Evolutionary conservation across 35 echinoderm and acorn worm species (phyloP), one percentile per base, ranked within the genome.

Genomic region (Apostichopus parvimensis): DNA sequence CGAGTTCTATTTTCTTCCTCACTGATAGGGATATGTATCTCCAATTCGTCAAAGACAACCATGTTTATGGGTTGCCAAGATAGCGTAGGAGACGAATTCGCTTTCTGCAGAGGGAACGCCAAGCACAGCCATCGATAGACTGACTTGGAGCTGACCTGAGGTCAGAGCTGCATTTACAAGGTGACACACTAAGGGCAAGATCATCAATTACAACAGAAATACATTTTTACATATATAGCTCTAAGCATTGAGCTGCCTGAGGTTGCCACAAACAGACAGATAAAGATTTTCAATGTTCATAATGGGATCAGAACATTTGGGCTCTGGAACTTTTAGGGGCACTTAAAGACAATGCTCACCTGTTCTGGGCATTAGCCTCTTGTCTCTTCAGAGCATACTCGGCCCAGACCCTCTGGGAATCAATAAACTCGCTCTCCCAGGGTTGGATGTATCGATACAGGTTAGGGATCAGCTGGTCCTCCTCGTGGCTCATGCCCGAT

Each of bases 371-470:
- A 89, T 94, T 94, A 17, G 97, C 97, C 52, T 99, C 97, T 60
- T 99, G 97, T 90, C 97, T 95, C 92, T 99, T 99, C 54, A 99
- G 82, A 6, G 97, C 97, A 53, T 99, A 99, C 93, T 99, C 97
- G 2, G 97, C 97, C 97, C 97, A 99, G 10, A 99, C 97, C 77
- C 97, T 83, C 93, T 99, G 97, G 45, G 97, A 99, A 53, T 99
- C 97, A 24, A 99, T 99, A 84, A 99, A 99, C 80, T 99, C 97
- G 78, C 97, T 99, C 92, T 99, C 97, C 97, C 97, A 99, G 1
- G 97, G 97, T 77, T 99, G 97, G 84, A 99, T 99, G 95, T 99
- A 99, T 9, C 97, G 94, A 77, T 99, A 99, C 95, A 99, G 92
- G 92, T 99, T 99, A 14, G 97, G 97, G 78, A 99, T 99, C 78